Evolutionary conservation across 2,888 invertebrate species (phyloP), one percentile per base, ranked within the genome.

Genomic region (Liodrosophila aerea): DNA sequence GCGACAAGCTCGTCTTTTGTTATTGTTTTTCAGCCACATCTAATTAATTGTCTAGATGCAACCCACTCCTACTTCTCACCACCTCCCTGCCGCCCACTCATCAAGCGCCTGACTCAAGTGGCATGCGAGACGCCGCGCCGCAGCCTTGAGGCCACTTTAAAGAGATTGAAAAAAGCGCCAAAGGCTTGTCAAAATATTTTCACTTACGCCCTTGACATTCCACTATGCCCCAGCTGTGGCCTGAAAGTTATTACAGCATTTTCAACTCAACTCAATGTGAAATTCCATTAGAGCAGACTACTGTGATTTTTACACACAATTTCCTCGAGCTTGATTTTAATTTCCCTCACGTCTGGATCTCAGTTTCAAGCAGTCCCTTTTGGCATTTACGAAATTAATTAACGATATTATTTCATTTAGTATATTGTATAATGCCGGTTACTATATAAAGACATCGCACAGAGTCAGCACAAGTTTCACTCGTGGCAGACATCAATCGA

Each of bases 1-100:
- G 78, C 61, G 76, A 70, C 80, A 77, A 63, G 65, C 85, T 73
- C 78, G 72, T 77, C 75, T 82, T 70, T 70, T 72, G 59, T 62
- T 71, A 74, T 84, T 80, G 64, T 76, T 74, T 64, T 67, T 65
- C 53, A 82, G 62, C 68, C 54, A 43, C 64, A 50, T 51, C 72
- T 78, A 82, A 85, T 82, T 85, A 81, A 82, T 81, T 78, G 75
- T 53, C 34, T 43, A 11, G 41, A 18, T 18, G 30, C 34, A 30
- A 7, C 37, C 34, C 11, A 3, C n/a, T 12, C 18, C 1, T 39
- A 12, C 50, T 31, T 62, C 44, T 30, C 37, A 18, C 27, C 44
- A 29, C 9, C 15, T 8, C 31, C 27, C 18, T 40, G 13, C 5
- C n/a, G 5, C 2, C 18, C n/a, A 7, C 16, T 1, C n/a, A 1